phyloP scores from a whole-genome alignment of 30 jellyfish, hydroid and myxozoan species.

The Chrysaora quinquecirrha region DNA sequence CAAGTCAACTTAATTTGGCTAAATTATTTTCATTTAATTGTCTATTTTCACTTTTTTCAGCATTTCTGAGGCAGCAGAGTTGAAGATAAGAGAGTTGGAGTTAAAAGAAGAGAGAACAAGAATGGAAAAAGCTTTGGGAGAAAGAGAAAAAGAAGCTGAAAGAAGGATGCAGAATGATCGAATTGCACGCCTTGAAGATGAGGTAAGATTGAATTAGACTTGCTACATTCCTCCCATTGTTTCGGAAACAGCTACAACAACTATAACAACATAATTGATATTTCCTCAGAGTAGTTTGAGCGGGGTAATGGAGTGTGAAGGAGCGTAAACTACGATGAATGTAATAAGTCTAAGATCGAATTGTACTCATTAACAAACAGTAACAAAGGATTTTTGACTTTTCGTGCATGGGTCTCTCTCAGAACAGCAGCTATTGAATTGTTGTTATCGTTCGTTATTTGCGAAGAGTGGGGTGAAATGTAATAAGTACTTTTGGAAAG shows the following conservation, averaged over 20 bases:
- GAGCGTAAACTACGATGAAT: no score
- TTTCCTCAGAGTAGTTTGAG: no score
- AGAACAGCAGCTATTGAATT: background rate
- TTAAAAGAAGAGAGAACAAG: constrained; percentile 50
- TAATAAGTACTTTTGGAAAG: background rate
- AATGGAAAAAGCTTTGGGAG: constrained; percentile 50
- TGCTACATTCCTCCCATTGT: no score
- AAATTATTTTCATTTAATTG: no score
- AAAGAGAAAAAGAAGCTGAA: constrained; percentile 35
- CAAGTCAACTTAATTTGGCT: no score
- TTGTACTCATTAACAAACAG: no score
- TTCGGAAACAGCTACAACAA: no score
- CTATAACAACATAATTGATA: no score
- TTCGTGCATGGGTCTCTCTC: background rate
- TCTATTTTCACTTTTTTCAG: no score
- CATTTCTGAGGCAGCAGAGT: constrained; percentile 34
- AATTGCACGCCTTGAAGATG: constrained; percentile 64
- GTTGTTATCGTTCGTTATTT: background rate
- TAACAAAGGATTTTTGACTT: background rate
- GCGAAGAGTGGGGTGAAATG: background rate
- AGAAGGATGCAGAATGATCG: constrained; percentile 61
- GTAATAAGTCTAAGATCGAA: no score
- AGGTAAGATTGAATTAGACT: no score
- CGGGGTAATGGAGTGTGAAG: no score
- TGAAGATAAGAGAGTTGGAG: constrained; percentile 50